Evolutionary conservation across 1,140 invertebrate genomes (phyloP).

Genomic region (Holotrichia oblita): DNA sequence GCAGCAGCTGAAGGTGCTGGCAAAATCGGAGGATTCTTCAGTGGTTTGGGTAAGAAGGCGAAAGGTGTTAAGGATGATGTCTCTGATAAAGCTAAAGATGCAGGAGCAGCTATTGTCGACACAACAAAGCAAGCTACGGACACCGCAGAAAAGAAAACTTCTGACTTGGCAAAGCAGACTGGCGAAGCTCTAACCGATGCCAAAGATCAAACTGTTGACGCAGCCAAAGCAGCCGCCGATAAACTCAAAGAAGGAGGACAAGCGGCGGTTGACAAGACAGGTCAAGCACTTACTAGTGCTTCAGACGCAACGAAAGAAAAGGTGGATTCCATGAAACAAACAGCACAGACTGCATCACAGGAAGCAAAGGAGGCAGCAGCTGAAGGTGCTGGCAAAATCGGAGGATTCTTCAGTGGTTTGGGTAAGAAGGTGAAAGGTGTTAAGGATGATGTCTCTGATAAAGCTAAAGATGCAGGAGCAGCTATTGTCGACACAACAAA

Average conservation of each 20-base stretch:
- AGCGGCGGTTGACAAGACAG: not conserved
- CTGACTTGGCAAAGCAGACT: too few species aligned
- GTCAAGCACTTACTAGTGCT: not conserved
- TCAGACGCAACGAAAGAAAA: not conserved
- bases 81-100: too few species aligned
- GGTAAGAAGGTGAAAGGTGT: not conserved
- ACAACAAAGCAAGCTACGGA: too few species aligned
- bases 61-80: not conserved
- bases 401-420: constrained; percentile 41
- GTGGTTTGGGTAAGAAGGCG: not conserved
- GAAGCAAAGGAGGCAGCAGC: not conserved
- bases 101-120: too few species aligned
- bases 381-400: constrained; percentile 7
- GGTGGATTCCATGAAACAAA: not conserved
- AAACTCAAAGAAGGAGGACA: not conserved
- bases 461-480: constrained; percentile 12
- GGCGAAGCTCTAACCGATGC: too few species aligned
- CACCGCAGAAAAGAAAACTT: too few species aligned
- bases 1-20: not conserved
- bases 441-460: not conserved
- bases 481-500: not conserved
- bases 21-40: constrained; percentile 15
- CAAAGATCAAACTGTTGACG: too few species aligned
- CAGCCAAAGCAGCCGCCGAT: not conserved
- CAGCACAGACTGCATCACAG: not conserved